Conservation (phyloP, 2,888 invertebrate species). For the Scaptomyza cyrtandrae region DNA sequence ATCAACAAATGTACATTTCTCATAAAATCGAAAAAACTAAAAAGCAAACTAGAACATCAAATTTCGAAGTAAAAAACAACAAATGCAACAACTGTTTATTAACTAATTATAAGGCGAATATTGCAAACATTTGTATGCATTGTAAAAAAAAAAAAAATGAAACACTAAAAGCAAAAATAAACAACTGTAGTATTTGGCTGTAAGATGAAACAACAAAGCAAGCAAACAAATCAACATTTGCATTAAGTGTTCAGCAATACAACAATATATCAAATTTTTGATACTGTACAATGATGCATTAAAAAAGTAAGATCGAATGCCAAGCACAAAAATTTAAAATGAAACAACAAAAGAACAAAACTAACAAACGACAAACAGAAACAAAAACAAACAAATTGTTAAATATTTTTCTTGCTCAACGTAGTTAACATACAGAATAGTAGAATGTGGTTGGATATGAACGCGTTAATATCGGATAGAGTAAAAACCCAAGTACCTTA, state of each 20-base stretch:
- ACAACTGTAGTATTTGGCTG: constrained; percentile 67
- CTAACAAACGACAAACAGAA: constrained; percentile 21
- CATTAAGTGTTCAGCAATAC: constrained; percentile 38
- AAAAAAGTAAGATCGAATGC: constrained; percentile 52
- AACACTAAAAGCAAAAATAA: constrained; percentile 41
- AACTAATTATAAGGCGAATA: constrained; percentile 73
- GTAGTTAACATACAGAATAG: constrained; percentile 61
- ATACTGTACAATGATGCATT: constrained; percentile 63
- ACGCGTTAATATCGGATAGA: constrained; percentile 56
- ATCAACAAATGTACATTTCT: constrained; percentile 60
- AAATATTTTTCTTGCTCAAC: constrained; percentile 61
- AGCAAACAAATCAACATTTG: constrained; percentile 27
- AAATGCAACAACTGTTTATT: constrained; percentile 59
- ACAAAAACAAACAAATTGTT: constrained; percentile 57
- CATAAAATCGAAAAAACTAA: constrained; percentile 38
- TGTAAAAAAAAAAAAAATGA: constrained; percentile 28
- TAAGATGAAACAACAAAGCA: constrained; percentile 43
- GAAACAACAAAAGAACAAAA: constrained; percentile 22
- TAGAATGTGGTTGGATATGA: constrained; percentile 28
- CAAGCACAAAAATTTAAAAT: constrained; percentile 63
- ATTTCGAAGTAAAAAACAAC: constrained; percentile 13
- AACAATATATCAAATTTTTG: constrained; percentile 40
- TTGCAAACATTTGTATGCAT: constrained; percentile 52
- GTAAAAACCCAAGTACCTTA: constrained; percentile 78
- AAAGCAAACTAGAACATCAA: constrained; percentile 18